These are phyloP conservation scores for Enteromius trimaculatus DNA, from an alignment of 2,797 vertebrate species.

Conservation along the genomic window DNA sequence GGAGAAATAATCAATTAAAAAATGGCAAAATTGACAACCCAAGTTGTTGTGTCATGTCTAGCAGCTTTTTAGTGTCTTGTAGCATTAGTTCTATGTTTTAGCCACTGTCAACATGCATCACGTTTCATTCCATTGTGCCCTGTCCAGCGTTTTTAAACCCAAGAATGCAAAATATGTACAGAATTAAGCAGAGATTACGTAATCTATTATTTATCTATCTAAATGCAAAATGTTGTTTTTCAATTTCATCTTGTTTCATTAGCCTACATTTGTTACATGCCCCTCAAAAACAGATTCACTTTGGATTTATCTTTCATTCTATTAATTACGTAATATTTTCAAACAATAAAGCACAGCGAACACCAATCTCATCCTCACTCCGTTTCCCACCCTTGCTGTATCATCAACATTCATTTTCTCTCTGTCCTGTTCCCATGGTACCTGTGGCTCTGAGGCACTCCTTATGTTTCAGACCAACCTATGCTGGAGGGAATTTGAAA, in stretches of 20 bases:
- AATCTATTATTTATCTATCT: not conserved
- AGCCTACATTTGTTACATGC: not conserved
- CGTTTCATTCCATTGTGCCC: not conserved
- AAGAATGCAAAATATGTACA: not conserved
- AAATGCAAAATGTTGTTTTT: not conserved
- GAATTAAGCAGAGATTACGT: not conserved
- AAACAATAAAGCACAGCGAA: not conserved
- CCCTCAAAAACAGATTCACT: not conserved
- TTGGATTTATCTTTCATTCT: not conserved
- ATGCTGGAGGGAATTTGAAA: constrained; percentile 39
- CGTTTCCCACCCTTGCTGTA: not conserved
- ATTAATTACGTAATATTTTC: not conserved
- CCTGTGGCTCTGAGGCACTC: constrained; percentile 59
- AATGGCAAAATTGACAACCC: not conserved
- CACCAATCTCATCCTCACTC: not conserved
- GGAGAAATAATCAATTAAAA: not conserved
- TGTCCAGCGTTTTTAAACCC: not conserved
- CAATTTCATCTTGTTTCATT: not conserved
- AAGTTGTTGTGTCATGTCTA: not conserved
- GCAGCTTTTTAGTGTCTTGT: not conserved
- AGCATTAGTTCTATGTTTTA: not conserved
- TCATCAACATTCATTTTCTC: constrained; percentile 12
- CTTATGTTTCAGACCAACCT: constrained; percentile 31
- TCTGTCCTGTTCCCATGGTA: constrained; percentile 66
- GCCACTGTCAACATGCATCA: not conserved